Conservation (phyloP, 2,797 vertebrate species). For the Cuniculus paca region DNA sequence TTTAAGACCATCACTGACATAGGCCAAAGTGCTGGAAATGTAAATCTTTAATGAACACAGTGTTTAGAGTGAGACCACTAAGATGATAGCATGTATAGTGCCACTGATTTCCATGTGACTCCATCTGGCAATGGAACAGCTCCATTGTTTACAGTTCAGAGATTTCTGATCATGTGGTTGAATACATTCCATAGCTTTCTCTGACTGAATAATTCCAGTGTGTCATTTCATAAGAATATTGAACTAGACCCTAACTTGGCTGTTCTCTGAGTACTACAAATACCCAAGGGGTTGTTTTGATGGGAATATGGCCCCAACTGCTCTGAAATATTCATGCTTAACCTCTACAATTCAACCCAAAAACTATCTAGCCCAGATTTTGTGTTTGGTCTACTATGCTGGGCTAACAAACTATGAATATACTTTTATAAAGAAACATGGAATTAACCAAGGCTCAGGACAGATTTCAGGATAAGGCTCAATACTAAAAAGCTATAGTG, state of each 20-base stretch:
- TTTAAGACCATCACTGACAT: slow-evolving; percentile 77
- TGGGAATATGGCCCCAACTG: slow-evolving; percentile 74
- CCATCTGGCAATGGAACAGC: slow-evolving; percentile 33
- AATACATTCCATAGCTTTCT: slow-evolving; percentile 73
- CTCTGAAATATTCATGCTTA: slow-evolving; percentile 75
- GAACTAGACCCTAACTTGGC: slow-evolving; percentile 80
- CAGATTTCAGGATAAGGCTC: background rate
- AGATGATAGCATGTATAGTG: slow-evolving; percentile 53
- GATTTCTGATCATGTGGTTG: slow-evolving; percentile 31
- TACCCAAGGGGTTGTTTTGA: slow-evolving; percentile 75
- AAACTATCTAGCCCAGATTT: slow-evolving; percentile 34
- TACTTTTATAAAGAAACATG: slow-evolving; percentile 19
- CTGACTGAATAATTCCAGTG: slow-evolving; percentile 79
- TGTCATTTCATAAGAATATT: slow-evolving; percentile 81
- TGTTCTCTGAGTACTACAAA: slow-evolving; percentile 72
- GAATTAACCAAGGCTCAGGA: background rate
- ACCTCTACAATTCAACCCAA: slow-evolving; percentile 69
- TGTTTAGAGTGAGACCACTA: slow-evolving; percentile 42
- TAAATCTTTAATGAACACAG: slow-evolving; percentile 20
- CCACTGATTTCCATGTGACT: background rate
- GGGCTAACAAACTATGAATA: slow-evolving; percentile 49
- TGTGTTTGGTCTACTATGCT: slow-evolving; percentile 46
- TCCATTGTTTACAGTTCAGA: slow-evolving; percentile 48
- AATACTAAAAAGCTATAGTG: background rate
- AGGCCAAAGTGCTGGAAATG: slow-evolving; percentile 56